Conservation (phyloP, 2,797 vertebrate species). For the Silurus aristotelis region DNA sequence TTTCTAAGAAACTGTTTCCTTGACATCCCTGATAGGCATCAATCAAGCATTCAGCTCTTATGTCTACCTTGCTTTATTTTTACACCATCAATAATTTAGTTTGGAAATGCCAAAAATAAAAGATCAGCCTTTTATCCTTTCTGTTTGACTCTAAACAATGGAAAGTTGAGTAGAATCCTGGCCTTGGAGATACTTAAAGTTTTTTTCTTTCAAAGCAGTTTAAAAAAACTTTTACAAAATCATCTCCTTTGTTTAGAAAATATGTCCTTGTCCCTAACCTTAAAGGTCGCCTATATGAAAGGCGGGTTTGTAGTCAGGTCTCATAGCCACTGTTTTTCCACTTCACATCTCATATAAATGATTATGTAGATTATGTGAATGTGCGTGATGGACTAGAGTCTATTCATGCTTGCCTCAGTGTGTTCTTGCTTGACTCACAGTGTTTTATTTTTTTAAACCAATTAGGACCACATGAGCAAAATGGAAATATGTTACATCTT, state of each 20-base stretch:
- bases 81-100: background rate
- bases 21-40: background rate
- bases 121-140: background rate
- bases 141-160: background rate
- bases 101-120: background rate
- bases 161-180: background rate
- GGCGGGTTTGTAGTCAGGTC: background rate
- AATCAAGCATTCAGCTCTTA: background rate
- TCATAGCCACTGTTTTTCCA: background rate
- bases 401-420: background rate
- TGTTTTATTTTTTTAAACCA: background rate
- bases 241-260: background rate
- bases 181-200: background rate
- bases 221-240: background rate
- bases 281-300: background rate
- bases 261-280: background rate
- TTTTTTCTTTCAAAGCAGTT: background rate
- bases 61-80: background rate
- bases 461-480: background rate
- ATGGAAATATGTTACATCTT: background rate
- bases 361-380: background rate
- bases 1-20: background rate
- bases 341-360: background rate
- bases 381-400: background rate
- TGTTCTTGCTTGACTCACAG: background rate